Conservation (phyloP, 2,797 vertebrate species). For the Aphelocoma californica region DNA sequence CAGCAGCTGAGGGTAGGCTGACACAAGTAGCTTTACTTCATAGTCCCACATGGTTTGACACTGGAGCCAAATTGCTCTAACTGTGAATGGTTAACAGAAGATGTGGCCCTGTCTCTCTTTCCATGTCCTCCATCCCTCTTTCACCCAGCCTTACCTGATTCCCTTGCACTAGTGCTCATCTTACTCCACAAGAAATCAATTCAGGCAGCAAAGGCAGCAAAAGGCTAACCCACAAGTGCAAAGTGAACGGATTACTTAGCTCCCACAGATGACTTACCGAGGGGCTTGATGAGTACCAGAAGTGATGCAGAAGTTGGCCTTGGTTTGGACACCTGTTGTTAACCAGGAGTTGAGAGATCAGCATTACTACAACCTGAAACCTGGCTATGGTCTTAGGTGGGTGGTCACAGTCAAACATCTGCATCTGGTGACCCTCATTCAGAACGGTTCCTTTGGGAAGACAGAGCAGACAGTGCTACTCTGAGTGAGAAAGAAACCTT, state of each 20-base stretch:
- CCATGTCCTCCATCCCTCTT: neutral
- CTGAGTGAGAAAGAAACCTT: neutral
- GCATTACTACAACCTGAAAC: neutral
- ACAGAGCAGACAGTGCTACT: neutral
- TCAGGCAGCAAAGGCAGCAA: neutral
- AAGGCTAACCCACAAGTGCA: neutral
- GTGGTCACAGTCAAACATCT: neutral
- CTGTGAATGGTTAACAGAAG: neutral
- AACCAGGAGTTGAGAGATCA: neutral
- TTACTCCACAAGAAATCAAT: neutral
- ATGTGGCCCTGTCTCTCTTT: neutral
- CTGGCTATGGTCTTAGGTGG: neutral
- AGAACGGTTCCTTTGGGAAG: neutral
- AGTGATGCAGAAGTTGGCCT: neutral
- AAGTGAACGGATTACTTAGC: neutral
- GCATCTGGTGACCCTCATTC: neutral
- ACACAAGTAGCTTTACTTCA: neutral
- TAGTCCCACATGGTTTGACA: neutral
- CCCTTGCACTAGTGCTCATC: neutral
- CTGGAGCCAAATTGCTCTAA: neutral
- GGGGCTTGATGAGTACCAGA: neutral
- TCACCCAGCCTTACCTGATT: neutral
- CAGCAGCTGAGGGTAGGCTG: neutral
- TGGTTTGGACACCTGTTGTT: neutral
- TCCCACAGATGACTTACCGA: neutral